These are phyloP conservation scores for Diplolepis rosae DNA, from an alignment of 2,888 invertebrate species.

Conservation along the genomic window DNA sequence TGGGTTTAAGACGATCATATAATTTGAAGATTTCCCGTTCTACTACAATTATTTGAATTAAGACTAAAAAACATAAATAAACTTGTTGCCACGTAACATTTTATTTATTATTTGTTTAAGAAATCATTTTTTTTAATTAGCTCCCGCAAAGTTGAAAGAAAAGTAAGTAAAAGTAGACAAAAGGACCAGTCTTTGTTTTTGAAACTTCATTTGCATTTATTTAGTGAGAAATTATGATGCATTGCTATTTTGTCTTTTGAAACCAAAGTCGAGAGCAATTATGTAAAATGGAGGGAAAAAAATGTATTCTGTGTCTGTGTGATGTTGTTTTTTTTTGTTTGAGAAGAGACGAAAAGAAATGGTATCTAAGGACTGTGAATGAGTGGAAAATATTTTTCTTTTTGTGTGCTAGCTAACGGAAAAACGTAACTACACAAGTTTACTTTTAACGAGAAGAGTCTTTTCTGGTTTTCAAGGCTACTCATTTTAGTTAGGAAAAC, in stretches of 20 bases:
- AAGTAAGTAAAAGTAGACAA: conserved; percentile 22
- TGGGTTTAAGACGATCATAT: too few species aligned
- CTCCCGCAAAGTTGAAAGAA: conserved; percentile 12
- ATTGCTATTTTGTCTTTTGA: conserved; percentile 15
- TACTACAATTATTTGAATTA: too few species aligned
- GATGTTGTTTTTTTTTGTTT: neutral
- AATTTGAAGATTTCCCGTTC: too few species aligned
- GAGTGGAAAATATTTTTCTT: conserved; percentile 15
- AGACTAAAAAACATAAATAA: too few species aligned
- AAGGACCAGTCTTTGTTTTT: neutral
- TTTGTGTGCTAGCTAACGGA: conserved; percentile 5
- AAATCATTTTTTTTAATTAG: conserved; percentile 13
- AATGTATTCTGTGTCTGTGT: neutral
- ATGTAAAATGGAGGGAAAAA: conserved; percentile 8
- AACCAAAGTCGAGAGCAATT: conserved; percentile 8
- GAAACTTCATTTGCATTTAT: neutral
- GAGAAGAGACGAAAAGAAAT: neutral
- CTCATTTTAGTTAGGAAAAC: neutral
- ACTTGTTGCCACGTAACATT: too few species aligned
- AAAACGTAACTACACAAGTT: conserved; percentile 18
- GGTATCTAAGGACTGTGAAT: conserved; percentile 1
- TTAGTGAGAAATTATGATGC: conserved; percentile 8
- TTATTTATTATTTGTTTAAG: too few species aligned
- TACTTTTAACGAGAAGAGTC: conserved; percentile 24
- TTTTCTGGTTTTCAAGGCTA: conserved; percentile 23